Evolutionary conservation across 2,797 vertebrate genomes (phyloP).

Genomic region (Myotis vivesi): DNA sequence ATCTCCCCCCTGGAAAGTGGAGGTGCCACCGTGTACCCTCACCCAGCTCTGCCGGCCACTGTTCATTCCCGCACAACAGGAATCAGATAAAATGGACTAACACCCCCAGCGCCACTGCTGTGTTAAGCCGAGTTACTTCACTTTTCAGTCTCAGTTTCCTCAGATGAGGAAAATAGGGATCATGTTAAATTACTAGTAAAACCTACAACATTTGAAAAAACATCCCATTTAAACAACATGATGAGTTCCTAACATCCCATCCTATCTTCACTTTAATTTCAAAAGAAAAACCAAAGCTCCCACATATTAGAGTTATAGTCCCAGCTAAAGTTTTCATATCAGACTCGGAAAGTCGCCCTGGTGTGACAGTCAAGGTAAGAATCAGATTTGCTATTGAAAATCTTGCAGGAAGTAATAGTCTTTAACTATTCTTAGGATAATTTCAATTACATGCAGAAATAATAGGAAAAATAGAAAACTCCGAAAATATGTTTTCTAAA

Average conservation of each 20-base stretch:
- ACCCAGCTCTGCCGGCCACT: too few relatives aligned
- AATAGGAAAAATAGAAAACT: background rate
- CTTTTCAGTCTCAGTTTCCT: background rate
- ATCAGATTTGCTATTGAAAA: background rate
- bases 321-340: background rate
- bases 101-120: background rate
- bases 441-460: background rate
- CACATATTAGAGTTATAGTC: background rate
- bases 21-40: too few relatives aligned
- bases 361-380: background rate
- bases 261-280: background rate
- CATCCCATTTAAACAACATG: background rate
- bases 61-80: too few relatives aligned
- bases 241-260: background rate
- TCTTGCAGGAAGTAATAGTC: background rate
- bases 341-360: background rate
- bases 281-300: conserved; percentile 1
- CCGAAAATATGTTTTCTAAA: background rate
- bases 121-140: background rate
- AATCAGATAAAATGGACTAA: background rate
- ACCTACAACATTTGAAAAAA: background rate
- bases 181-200: background rate
- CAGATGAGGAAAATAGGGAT: background rate
- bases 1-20: background rate
- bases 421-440: background rate